Base-by-base conservation (phyloP, 2,888 invertebrate genomes). In the Pristionchus mayeri region DNA sequence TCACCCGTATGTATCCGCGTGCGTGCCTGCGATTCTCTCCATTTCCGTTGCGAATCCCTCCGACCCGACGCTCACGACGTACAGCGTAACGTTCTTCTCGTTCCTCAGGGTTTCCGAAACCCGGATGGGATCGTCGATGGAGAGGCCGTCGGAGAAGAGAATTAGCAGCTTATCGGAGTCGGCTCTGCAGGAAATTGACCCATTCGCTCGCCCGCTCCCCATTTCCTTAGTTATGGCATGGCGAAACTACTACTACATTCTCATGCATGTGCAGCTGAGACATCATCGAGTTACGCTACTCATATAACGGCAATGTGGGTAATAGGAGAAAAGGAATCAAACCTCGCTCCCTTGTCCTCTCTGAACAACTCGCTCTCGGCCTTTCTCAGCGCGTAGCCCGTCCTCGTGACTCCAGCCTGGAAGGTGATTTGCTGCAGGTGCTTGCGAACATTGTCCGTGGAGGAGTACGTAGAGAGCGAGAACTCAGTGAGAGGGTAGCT, bases 101-200 rank as follows among this genome's bases (percentile, higher is more conserved):
- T 78, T 57, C 16, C 92, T 57, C 40, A 92, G 84, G n/a, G 89
- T 85, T 27, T 89, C 87, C 0, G 91, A 89, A 7, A 90, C 86
- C 78, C 87, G 87, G 0, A 88, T 82, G n/a, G 92, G 91, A 85
- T 92, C 90, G 83, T 92, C 92, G 85, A 92, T 89, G 21, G 90
- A 89, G 27, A 90, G 85, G 9, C 92, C 92, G 84, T 93, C 91
- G 11, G 92, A 90, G 88, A 92, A 92, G 21, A 92, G 86, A 75
- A 92, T 87, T n/a, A 93, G 87, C 11, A 87, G 76, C 34, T 89
- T 87, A 34, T 86, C 86, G 2, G 88, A 86, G 78, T 87, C 88
- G 6, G 71, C 27, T 85, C 89, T 87, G 63, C 54, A 86, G 60
- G 18, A 48, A 71, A 37, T 0, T 11, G 57, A 40, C 44, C n/a